phyloP scores from a whole-genome alignment of 1,140 invertebrate genomes.

The Ericerus pela region DNA sequence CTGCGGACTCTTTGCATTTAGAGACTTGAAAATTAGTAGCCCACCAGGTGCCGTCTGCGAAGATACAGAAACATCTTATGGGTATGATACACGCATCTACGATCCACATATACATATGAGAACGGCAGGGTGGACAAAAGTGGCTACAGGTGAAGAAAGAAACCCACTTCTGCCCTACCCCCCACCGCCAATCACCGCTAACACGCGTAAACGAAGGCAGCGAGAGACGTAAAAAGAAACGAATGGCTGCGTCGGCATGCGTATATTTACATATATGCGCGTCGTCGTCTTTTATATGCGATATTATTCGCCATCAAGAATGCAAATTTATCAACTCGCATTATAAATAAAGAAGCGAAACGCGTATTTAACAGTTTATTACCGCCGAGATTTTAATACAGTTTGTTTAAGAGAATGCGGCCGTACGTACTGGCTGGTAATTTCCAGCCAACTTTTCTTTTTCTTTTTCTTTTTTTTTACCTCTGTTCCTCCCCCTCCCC shows the following conservation, averaged over 20 bases:
- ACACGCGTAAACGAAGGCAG: not conserved
- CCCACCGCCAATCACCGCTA: no score
- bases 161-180: no score
- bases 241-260: not conserved
- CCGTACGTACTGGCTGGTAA: not conserved
- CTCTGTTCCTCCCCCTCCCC: no score
- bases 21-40: no score
- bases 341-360: conserved; percentile 9
- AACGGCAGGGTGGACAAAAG: not conserved
- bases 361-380: conserved; percentile 7
- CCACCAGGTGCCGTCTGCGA: no score
- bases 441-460: conserved; percentile 1
- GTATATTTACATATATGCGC: not conserved
- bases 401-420: conserved; percentile 2
- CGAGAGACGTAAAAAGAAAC: not conserved
- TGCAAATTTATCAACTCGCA: conserved; percentile 6
- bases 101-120: no score
- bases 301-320: not conserved
- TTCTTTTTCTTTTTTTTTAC: no score
- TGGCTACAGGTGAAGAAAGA: no score
- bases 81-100: no score
- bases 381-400: not conserved
- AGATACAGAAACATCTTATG: no score
- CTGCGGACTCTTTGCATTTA: no score
- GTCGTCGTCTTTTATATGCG: not conserved